Percentiles rank a stretch among this genome's conserved stretches.
These are phyloP conservation scores for Tethea ocularis DNA, from an alignment of 2,888 invertebrate species.

Conservation along the genomic window DNA sequence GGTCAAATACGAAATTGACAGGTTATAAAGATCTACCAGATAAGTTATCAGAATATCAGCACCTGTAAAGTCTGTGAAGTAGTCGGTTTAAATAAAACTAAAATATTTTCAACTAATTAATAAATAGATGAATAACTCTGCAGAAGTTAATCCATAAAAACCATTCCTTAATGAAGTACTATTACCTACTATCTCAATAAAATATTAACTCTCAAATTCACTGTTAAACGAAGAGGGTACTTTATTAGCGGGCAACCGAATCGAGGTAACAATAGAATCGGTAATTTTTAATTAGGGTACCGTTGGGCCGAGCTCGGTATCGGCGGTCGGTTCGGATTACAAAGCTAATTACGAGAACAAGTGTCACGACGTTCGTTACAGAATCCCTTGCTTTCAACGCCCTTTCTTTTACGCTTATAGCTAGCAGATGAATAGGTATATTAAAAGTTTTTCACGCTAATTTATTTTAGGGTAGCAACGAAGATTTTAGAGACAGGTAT, in stretches of 20 bases:
- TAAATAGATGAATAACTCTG: no score
- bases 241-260: constrained; percentile 46
- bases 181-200: constrained; percentile 8
- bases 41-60: no score
- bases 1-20: no score
- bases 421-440: constrained; percentile 9
- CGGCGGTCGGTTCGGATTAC: constrained; percentile 64
- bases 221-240: constrained; percentile 48
- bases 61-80: no score
- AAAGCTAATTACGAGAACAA: constrained; percentile 68
- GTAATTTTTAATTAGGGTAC: constrained; percentile 69
- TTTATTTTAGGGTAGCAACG: not conserved
- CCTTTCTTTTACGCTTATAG: constrained; percentile 21
- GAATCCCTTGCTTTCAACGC: constrained; percentile 28
- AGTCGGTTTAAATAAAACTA: no score
- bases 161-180: not conserved
- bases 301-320: constrained; percentile 36
- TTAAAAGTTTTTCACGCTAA: constrained; percentile 11
- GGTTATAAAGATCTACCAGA: no score
- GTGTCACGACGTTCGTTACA: constrained; percentile 60
- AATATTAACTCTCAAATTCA: constrained; percentile 17
- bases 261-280: constrained; percentile 53
- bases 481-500: not conserved
- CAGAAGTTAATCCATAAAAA: not conserved
- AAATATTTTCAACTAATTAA: no score